These are phyloP conservation scores for Pteria penguin DNA, from an alignment of 2,888 invertebrate species.

Conservation along the genomic window DNA sequence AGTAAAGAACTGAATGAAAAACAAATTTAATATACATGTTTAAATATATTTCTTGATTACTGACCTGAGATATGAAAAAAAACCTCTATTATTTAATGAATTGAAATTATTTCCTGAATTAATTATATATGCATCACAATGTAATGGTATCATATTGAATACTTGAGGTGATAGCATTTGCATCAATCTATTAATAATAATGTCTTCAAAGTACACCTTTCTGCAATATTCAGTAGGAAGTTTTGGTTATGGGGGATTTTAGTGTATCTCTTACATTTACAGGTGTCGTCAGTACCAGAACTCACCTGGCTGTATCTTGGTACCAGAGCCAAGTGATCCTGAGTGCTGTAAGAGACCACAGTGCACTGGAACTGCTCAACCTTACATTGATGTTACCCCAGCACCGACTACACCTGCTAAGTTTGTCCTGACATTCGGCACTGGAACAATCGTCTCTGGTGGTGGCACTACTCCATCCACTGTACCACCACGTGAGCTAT, in stretches of 20 bases:
- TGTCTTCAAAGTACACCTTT: background rate
- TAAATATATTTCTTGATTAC: too few species aligned
- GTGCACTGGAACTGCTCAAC: conserved; percentile 50
- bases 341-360: conserved; percentile 64
- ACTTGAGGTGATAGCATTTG: too few species aligned
- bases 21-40: too few species aligned
- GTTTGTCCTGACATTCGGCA: conserved; percentile 1
- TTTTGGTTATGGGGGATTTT: background rate
- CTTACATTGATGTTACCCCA: conserved; percentile 40
- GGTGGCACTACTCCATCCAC: conserved; percentile 25
- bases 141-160: too few species aligned
- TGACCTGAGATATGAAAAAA: too few species aligned
- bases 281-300: conserved; percentile 63
- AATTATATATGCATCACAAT: too few species aligned
- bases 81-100: too few species aligned
- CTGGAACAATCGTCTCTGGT: conserved; percentile 6
- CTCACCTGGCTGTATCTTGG: conserved; percentile 56
- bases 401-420: conserved; percentile 39
- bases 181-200: too few species aligned
- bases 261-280: too few species aligned
- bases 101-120: too few species aligned
- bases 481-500: conserved; percentile 1
- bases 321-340: conserved; percentile 67
- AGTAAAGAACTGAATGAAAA: too few species aligned
- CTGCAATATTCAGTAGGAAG: background rate